phyloP scores from a whole-genome alignment of 2,888 invertebrate species.

The Tipula confusa region DNA sequence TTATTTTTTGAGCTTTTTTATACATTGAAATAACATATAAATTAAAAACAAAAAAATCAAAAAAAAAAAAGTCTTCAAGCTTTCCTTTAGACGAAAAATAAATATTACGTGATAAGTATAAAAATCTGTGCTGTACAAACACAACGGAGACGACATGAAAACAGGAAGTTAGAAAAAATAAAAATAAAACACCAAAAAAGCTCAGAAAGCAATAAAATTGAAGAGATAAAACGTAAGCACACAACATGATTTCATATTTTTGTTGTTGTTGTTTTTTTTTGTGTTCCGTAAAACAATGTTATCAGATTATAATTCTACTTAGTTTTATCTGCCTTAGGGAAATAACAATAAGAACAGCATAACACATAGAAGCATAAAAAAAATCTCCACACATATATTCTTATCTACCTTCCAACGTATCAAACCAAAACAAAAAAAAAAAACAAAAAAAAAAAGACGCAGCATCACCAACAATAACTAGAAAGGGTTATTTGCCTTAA shows the following conservation, averaged over 20 bases:
- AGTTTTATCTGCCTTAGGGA: neutral
- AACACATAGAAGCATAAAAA: too few relatives aligned
- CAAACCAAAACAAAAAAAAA: too few relatives aligned
- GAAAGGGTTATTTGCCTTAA: conserved; percentile 16
- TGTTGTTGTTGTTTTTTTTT: neutral
- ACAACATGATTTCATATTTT: neutral
- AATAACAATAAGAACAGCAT: neutral
- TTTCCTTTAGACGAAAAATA: neutral
- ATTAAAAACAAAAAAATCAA: neutral
- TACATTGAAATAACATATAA: conserved; percentile 15
- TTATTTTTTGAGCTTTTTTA: neutral
- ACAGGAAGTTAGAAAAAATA: neutral
- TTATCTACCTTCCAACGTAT: neutral
- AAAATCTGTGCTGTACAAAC: neutral
- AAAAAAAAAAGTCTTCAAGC: neutral
- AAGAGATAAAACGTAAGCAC: neutral
- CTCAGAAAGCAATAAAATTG: neutral
- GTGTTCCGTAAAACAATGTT: neutral
- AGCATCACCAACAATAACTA: neutral
- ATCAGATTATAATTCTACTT: conserved; percentile 20
- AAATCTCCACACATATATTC: neutral
- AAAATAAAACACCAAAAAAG: neutral
- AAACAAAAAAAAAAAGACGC: too few relatives aligned
- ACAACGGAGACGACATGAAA: neutral
- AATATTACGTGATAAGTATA: neutral